Evolutionary conservation across 35 echinoderm and acorn worm species (phyloP).

Genomic region (Ptychodera flava): DNA sequence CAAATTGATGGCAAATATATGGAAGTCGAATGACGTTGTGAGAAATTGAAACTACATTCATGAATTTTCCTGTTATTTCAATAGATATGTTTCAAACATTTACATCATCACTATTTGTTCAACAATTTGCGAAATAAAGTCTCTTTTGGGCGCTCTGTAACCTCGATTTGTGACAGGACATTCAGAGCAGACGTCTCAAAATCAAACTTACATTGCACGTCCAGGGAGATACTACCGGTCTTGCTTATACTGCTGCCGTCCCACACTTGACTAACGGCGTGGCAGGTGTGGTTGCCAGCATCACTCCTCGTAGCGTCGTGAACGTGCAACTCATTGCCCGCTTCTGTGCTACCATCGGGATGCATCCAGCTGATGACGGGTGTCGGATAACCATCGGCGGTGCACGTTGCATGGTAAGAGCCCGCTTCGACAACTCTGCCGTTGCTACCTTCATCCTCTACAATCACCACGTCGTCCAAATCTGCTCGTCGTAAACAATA

Average conservation of each 20-base stretch:
- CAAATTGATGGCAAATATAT: no score
- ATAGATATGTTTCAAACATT: no score
- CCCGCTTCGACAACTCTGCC: neutral
- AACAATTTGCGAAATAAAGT: no score
- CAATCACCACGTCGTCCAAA: neutral
- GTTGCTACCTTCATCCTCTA: neutral
- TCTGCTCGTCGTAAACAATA: no score
- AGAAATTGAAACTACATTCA: no score
- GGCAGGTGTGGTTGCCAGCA: neutral
- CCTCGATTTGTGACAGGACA: no score
- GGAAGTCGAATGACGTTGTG: neutral
- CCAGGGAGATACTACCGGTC: neutral
- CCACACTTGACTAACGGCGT: neutral
- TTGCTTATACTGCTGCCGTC: neutral
- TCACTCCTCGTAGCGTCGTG: neutral
- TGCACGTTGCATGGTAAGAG: neutral
- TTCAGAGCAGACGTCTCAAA: no score
- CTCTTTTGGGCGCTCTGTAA: no score
- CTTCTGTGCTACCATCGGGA: neutral
- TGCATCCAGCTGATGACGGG: neutral
- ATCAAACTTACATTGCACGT: neutral
- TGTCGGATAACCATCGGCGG: neutral
- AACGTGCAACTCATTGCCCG: neutral
- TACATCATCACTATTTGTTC: no score
- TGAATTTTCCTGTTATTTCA: no score